phyloP scores from a whole-genome alignment of 2,797 vertebrate genomes.

The Lepidocolaptes lacrymiger region DNA sequence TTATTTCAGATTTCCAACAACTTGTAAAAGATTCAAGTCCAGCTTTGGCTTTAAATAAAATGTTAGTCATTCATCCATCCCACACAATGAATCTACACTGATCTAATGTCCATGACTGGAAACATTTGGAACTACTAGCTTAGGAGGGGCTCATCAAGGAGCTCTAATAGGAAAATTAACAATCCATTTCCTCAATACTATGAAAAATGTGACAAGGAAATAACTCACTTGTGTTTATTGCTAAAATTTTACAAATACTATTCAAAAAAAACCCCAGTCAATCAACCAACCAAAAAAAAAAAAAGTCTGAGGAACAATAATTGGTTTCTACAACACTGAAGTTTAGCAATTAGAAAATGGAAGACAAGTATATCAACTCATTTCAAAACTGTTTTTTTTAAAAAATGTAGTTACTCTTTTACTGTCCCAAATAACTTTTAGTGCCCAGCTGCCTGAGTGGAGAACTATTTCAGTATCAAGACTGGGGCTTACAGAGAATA shows the following conservation, averaged over 20 bases:
- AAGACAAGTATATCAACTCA: background rate
- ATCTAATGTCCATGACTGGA: background rate
- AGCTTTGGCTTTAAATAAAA: conserved; percentile 17
- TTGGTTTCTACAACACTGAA: background rate
- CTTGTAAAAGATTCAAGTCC: background rate
- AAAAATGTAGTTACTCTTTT: background rate
- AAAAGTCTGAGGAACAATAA: background rate
- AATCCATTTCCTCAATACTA: background rate
- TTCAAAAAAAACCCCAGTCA: background rate
- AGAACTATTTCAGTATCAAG: background rate
- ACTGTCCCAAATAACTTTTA: background rate
- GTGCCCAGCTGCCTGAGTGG: background rate
- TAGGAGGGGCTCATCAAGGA: background rate
- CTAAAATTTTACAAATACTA: background rate
- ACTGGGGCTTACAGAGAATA: background rate
- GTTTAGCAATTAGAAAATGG: background rate
- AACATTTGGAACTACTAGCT: background rate
- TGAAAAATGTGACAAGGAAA: background rate
- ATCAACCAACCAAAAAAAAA: background rate
- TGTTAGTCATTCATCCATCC: background rate
- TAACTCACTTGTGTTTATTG: background rate
- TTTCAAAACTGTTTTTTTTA: background rate
- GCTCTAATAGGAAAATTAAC: background rate
- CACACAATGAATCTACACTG: background rate
- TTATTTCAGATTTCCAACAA: conserved; percentile 17